Percentiles rank a stretch among this genome's conserved stretches.
Evolutionary conservation across 2,888 invertebrate genomes (phyloP).

Genomic region (Xestobium rufovillosum): DNA sequence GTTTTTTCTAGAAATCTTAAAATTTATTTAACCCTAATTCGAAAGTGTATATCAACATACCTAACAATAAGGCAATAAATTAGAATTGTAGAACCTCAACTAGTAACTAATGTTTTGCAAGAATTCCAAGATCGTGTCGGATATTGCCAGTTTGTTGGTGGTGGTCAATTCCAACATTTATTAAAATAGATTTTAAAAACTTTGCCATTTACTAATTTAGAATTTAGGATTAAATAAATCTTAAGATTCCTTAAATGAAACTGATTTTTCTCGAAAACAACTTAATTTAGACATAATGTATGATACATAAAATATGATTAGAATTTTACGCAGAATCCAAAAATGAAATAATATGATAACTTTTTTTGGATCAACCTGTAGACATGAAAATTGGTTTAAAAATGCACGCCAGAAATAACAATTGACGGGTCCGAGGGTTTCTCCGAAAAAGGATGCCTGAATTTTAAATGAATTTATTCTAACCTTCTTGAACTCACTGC

Average conservation of each 20-base stretch:
- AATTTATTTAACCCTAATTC: too few species aligned
- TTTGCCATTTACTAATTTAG: neutral
- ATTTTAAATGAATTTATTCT: too few species aligned
- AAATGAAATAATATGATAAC: too few species aligned
- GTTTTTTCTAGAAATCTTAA: too few species aligned
- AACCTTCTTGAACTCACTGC: too few species aligned
- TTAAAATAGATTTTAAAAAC: neutral
- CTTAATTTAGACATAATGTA: neutral
- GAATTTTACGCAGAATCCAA: slow-evolving; percentile 2
- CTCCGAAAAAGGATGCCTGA: too few species aligned
- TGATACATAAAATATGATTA: neutral
- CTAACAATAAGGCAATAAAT: neutral
- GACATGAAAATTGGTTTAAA: too few species aligned
- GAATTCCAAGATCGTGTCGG: neutral
- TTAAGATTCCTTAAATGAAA: neutral
- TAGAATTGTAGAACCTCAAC: neutral
- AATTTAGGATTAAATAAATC: slow-evolving; percentile 1
- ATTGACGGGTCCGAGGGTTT: too few species aligned
- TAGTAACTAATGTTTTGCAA: slow-evolving; percentile 1
- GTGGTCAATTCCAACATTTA: slow-evolving; percentile 1
- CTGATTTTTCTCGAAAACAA: neutral
- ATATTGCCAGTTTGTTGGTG: slow-evolving; percentile 1
- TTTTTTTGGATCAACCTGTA: too few species aligned
- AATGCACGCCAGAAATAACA: too few species aligned
- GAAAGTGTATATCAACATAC: too few species aligned